phyloP scores from a whole-genome alignment of 1,140 invertebrate genomes.

The Tyrophagus putrescentiae region DNA sequence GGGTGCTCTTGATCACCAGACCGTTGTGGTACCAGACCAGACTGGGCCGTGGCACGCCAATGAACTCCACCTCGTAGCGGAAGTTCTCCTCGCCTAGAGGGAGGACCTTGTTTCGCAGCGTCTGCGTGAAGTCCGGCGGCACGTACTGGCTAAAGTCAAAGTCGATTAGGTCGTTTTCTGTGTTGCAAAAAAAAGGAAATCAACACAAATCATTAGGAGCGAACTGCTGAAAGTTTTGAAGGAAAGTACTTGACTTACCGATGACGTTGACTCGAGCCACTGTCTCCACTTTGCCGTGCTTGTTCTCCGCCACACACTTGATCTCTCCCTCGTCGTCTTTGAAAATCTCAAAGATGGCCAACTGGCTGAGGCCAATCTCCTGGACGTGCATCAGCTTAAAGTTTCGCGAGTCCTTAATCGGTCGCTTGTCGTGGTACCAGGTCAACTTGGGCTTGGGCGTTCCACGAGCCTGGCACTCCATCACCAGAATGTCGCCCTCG shows the following conservation, averaged over 20 bases:
- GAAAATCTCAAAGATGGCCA: constrained; percentile 50
- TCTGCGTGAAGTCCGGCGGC: constrained; percentile 4
- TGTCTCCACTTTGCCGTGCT: constrained; percentile 33
- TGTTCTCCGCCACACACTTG: constrained; percentile 50
- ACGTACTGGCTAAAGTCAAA: not conserved
- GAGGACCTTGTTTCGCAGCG: constrained; percentile 1
- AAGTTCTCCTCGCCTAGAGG: constrained; percentile 1
- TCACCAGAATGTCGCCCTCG: constrained; percentile 45
- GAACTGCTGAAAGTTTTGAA: not conserved
- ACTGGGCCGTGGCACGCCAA: constrained; percentile 66
- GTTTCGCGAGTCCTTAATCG: constrained; percentile 50
- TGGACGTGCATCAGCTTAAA: constrained; percentile 54
- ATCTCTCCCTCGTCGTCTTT: constrained; percentile 64
- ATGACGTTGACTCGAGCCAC: constrained; percentile 51
- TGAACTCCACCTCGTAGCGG: not conserved
- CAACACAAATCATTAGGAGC: not conserved
- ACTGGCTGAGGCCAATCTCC: constrained; percentile 44
- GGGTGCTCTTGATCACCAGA: not conserved
- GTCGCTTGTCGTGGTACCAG: constrained; percentile 74
- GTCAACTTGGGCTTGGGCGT: constrained; percentile 70
- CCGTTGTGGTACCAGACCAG: constrained; percentile 76
- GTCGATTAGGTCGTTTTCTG: not conserved
- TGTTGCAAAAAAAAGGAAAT: too few species aligned
- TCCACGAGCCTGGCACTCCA: constrained; percentile 62
- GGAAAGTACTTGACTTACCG: constrained; percentile 18